Conservation (phyloP, 1,140 invertebrate genomes). For the Ips nitidus region DNA sequence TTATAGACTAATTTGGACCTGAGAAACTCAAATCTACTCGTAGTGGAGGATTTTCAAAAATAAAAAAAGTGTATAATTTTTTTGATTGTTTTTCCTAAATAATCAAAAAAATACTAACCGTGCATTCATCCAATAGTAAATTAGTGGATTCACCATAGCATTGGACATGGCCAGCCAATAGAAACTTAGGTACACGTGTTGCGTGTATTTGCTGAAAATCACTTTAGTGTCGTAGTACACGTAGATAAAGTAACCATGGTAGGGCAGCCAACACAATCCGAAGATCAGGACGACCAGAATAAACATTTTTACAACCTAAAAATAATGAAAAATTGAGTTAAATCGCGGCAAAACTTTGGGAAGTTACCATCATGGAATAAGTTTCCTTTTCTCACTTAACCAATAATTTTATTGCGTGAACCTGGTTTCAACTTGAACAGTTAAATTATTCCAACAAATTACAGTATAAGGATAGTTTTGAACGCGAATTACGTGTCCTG, state of each 20-base stretch:
- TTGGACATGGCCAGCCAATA: constrained; percentile 94
- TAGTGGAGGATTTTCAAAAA: not conserved
- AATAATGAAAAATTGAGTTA: constrained; percentile 19
- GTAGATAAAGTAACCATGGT: constrained; percentile 86
- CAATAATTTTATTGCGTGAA: too few species aligned
- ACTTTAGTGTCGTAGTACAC: constrained; percentile 74
- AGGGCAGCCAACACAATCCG: constrained; percentile 86
- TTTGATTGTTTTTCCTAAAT: not conserved
- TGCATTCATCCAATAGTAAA: constrained; percentile 92
- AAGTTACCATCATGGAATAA: too few species aligned
- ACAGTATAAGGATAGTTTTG: too few species aligned
- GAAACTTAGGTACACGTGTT: constrained; percentile 80
- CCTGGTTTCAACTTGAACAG: too few species aligned
- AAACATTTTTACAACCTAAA: constrained; percentile 84
- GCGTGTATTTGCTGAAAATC: constrained; percentile 70
- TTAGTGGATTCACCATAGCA: constrained; percentile 88
- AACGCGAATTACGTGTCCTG: too few species aligned
- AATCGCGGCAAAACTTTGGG: too few species aligned
- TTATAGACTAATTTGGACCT: not conserved
- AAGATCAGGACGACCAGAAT: constrained; percentile 82
- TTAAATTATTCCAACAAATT: too few species aligned
- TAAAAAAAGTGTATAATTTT: not conserved
- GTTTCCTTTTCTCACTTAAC: too few species aligned
- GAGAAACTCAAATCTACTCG: not conserved
- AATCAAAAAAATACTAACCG: constrained; percentile 54